Evolutionary conservation across 2,797 vertebrate species (phyloP).

Genomic region (Podarcis lilfordi): DNA sequence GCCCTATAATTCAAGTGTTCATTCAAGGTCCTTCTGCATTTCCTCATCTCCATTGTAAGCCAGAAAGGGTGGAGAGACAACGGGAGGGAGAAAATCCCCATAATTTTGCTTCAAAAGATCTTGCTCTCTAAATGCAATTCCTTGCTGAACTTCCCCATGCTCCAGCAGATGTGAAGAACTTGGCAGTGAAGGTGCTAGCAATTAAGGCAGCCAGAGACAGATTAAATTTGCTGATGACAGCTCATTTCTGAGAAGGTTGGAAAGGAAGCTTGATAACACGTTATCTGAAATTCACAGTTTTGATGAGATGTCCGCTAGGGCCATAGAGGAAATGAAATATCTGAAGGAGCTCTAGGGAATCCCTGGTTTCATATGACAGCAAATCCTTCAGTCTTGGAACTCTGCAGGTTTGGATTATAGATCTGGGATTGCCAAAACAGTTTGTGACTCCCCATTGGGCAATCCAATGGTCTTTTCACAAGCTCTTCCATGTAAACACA

Average conservation of each 20-base stretch:
- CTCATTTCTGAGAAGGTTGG: conserved; percentile 76
- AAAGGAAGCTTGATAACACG: conserved; percentile 72
- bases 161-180: conserved; percentile 56
- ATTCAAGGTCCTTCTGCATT: conserved; percentile 55
- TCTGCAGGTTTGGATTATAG: conserved; percentile 38
- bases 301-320: conserved; percentile 71
- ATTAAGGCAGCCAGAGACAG: conserved; percentile 72
- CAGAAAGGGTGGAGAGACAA: neutral
- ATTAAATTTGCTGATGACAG: conserved; percentile 77
- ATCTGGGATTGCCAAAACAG: neutral
- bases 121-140: neutral
- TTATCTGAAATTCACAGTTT: conserved; percentile 75
- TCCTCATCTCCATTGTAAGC: conserved; percentile 51
- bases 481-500: neutral
- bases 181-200: conserved; percentile 67
- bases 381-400: conserved; percentile 41
- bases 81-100: neutral
- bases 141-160: conserved; percentile 52
- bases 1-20: conserved; percentile 65
- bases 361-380: conserved; percentile 35
- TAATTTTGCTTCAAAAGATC: neutral
- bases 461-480: neutral
- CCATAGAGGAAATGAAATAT: conserved; percentile 76
- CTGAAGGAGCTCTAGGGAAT: conserved; percentile 63
- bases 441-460: neutral